Conservation (phyloP, 2,113 vertebrate genomes). For the Irena cyanogastra region DNA sequence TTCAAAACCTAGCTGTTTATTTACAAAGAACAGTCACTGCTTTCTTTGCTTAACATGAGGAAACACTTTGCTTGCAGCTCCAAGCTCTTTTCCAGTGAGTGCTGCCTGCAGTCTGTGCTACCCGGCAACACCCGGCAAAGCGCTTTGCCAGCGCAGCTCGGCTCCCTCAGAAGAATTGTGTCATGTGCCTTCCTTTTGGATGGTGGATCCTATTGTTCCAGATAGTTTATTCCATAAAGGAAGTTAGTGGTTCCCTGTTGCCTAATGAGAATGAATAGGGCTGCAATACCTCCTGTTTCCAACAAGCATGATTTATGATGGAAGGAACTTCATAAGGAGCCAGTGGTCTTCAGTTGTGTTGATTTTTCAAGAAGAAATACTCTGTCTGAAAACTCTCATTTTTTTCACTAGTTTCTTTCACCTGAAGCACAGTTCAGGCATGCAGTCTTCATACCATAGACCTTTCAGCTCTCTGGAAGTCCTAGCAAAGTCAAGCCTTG, state of each 20-base stretch:
- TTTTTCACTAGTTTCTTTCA: background rate
- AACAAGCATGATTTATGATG: background rate
- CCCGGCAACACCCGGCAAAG: background rate
- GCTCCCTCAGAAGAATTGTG: background rate
- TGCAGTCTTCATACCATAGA: background rate
- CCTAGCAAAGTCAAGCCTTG: background rate
- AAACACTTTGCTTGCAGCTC: background rate
- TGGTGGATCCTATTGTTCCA: background rate
- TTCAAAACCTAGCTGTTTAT: constrained; percentile 24
- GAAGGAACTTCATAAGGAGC: background rate
- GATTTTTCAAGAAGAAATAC: background rate
- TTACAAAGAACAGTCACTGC: background rate
- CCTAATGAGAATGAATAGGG: background rate
- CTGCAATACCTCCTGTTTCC: background rate
- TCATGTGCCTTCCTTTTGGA: background rate
- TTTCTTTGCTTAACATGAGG: constrained; percentile 13
- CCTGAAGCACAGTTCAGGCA: background rate
- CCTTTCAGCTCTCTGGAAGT: background rate
- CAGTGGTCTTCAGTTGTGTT: background rate
- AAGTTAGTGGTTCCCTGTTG: background rate
- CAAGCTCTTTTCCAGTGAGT: background rate
- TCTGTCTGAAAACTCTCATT: background rate
- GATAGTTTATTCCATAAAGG: background rate
- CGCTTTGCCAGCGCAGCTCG: rapidly evolving
- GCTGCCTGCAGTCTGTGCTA: background rate